phyloP scores from a whole-genome alignment of 2,888 invertebrate species.

The Phlogophora meticulosa region DNA sequence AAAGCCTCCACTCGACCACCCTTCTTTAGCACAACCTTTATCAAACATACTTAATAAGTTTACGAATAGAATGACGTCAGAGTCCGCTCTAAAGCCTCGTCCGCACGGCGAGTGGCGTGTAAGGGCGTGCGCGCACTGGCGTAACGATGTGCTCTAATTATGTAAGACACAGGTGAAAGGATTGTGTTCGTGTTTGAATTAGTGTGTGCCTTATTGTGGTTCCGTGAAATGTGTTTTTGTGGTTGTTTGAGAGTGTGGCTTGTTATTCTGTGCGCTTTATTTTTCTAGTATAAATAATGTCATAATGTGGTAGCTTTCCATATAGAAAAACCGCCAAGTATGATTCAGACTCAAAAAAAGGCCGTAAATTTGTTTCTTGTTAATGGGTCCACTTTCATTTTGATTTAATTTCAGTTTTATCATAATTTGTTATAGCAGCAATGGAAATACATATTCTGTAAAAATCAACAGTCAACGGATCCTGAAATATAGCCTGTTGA shows the following conservation, averaged over 20 bases:
- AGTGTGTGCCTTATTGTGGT: constrained; percentile 35
- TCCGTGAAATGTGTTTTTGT: constrained; percentile 14
- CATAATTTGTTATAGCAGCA: no score
- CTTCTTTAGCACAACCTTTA: constrained; percentile 25
- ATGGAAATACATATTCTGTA: no score
- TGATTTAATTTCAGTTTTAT: no score
- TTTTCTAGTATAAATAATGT: background rate
- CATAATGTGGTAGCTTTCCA: no score
- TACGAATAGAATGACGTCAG: constrained; percentile 36
- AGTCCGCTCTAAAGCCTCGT: constrained; percentile 43
- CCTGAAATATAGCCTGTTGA: no score
- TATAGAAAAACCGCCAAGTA: no score
- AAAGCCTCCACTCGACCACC: constrained; percentile 6
- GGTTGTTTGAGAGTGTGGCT: constrained; percentile 4
- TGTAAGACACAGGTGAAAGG: constrained; percentile 49
- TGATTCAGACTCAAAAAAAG: no score
- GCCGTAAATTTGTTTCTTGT: no score
- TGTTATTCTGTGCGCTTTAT: constrained; percentile 12
- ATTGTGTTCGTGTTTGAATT: constrained; percentile 35
- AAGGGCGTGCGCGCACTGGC: constrained; percentile 48
- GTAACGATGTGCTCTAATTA: constrained; percentile 68
- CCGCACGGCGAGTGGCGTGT: constrained; percentile 38
- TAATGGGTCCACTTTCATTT: no score
- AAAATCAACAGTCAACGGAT: no score
- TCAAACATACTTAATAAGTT: constrained; percentile 41